These are phyloP conservation scores for Artibeus lituratus DNA, from an alignment of 2,797 vertebrate genomes.

Conservation along the genomic window DNA sequence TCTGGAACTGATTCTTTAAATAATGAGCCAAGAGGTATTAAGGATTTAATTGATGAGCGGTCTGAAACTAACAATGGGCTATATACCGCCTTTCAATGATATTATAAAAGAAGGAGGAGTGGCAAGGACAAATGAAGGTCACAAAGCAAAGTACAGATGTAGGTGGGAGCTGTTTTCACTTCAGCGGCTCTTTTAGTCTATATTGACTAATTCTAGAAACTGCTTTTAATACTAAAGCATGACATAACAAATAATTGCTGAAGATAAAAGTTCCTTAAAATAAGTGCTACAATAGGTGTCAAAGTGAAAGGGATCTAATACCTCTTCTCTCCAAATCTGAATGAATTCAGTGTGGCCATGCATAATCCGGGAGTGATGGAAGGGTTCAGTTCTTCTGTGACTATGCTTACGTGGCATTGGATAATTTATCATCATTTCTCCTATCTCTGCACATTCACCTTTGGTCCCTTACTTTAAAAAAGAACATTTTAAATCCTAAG, in stretches of 20 bases:
- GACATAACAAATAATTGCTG: conserved; percentile 40
- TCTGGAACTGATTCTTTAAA: conserved; percentile 61
- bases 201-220: conserved; percentile 57
- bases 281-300: conserved; percentile 44
- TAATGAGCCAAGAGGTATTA: conserved; percentile 71
- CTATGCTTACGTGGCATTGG: not conserved
- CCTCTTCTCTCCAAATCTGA: not conserved
- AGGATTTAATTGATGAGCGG: conserved; percentile 68
- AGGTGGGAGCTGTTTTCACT: conserved; percentile 68
- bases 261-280: conserved; percentile 21
- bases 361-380: not conserved
- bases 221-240: conserved; percentile 40
- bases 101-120: conserved; percentile 28
- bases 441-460: not conserved
- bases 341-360: not conserved
- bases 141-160: conserved; percentile 57
- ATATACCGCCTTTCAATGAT: conserved; percentile 22
- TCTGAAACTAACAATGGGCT: conserved; percentile 51
- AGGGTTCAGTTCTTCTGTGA: not conserved
- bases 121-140: conserved; percentile 53
- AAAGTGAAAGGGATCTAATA: conserved; percentile 6
- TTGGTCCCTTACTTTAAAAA: not conserved
- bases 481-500: not conserved
- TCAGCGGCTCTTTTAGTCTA: conserved; percentile 64
- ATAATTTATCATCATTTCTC: not conserved